phyloP scores from a whole-genome alignment of 2,888 invertebrate genomes.

The Ganaspis brasiliensis region DNA sequence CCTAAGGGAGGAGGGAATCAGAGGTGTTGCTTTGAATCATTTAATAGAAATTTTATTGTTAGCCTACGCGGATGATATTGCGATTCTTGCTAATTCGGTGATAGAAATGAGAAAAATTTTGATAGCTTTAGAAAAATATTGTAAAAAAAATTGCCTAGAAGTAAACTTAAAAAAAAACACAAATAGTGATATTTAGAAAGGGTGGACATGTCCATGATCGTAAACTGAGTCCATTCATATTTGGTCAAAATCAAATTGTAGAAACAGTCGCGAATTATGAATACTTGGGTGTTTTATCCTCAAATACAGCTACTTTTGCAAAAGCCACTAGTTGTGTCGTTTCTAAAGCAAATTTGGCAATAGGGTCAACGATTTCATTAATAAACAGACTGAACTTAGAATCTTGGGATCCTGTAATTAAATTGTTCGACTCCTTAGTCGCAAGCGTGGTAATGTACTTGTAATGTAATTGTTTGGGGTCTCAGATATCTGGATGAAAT shows the following conservation, averaged over 20 bases:
- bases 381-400: background rate
- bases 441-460: background rate
- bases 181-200: conserved; percentile 1
- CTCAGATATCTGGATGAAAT: conserved; percentile 13
- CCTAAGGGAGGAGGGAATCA: background rate
- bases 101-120: conserved; percentile 25
- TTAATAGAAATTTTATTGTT: conserved; percentile 8
- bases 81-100: background rate
- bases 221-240: background rate
- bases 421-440: conserved; percentile 16
- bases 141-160: background rate
- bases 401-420: background rate
- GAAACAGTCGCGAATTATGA: conserved; percentile 1
- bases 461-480: background rate
- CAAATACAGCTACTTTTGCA: background rate
- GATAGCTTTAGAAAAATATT: conserved; percentile 6
- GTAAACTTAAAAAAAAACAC: conserved; percentile 22
- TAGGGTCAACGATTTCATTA: conserved; percentile 1
- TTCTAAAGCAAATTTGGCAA: conserved; percentile 10
- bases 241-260: background rate
- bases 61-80: conserved; percentile 24
- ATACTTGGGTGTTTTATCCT: background rate
- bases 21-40: conserved; percentile 19
- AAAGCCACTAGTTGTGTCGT: conserved; percentile 6
- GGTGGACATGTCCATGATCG: background rate